Evolutionary conservation across 1,140 invertebrate species (phyloP), one percentile per base, ranked within the genome.

Genomic region (Heliconius congener): DNA sequence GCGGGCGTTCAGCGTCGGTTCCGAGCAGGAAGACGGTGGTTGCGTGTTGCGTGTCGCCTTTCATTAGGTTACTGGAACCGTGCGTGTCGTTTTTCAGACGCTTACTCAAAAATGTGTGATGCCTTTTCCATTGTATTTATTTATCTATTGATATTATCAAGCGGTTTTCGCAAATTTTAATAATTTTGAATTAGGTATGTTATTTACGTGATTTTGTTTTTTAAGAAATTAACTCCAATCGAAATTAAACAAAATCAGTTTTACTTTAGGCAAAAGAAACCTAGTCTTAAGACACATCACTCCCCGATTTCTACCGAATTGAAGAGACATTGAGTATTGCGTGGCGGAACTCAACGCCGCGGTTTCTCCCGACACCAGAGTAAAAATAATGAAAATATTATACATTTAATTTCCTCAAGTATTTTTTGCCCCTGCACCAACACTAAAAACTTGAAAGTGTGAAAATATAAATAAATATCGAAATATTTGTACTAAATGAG

Each of bases 61-160:
- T 81, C 85, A 88, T 85, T 82, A 83, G 79, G 71, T 86, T 86
- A 86, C 73, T 76, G 66, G 73, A 57, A 66, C 77, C 76, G 85
- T 90, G 88, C 86, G 88, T 90, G 85, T 75, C 81, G 81, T 72
- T 81, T 77, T 82, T 74, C 78, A 85, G 79, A 81, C 82, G 85
- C 81, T 86, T 82, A 76, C 73, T 77, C 79, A 81, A 87, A 88
- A 85, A 84, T 86, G 80, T 81, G 75, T 83, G 81, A 80, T 84
- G 73, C 78, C 76, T 84, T 83, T 77, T 80, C 83, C 78, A 79
- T 86, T 76, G 83, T 81, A 85, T 86, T 88, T 90, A 86, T 86
- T 81, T 80, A 81, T 73, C 80, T 84, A 85, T 82, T 84, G 73
- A 76, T 55, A n/a, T 66, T 18, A 66, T 66, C 11, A 16, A 13